A percentile compares a stretch with the other conserved stretches of the same genome.
Conservation (phyloP, 2,888 invertebrate genomes). For the Chrysodeixis includens region DNA sequence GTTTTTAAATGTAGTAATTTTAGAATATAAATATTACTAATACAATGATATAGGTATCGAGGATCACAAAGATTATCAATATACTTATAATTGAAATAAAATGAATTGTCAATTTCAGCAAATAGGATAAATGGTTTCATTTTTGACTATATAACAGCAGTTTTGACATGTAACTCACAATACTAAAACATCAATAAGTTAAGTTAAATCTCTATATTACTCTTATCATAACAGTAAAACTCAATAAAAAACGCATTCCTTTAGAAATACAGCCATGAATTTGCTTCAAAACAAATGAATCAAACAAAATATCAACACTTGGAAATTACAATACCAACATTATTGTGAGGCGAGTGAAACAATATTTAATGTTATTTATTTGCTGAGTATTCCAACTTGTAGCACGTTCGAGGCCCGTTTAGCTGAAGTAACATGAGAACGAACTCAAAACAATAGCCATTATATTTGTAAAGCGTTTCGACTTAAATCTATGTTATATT, state of each 20-base stretch:
- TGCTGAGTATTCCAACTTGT: slow-evolving; percentile 50
- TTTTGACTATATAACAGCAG: no score
- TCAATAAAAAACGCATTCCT: not conserved
- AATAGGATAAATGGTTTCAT: no score
- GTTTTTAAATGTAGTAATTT: no score
- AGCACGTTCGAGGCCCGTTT: slow-evolving; percentile 59
- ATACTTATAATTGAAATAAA: no score
- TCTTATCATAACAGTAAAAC: not conserved
- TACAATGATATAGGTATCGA: no score
- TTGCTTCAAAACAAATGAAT: slow-evolving; percentile 37
- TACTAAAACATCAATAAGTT: no score
- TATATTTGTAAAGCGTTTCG: slow-evolving; percentile 52
- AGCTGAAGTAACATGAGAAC: slow-evolving; percentile 58
- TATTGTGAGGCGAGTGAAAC: slow-evolving; percentile 39
- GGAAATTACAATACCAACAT: slow-evolving; percentile 47
- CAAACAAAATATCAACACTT: slow-evolving; percentile 50
- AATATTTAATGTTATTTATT: slow-evolving; percentile 62
- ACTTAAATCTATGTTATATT: slow-evolving; percentile 48
- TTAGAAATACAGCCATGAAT: slow-evolving; percentile 23
- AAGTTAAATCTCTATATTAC: not conserved
- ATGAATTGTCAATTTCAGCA: no score
- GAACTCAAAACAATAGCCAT: slow-evolving; percentile 57
- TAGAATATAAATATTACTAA: no score
- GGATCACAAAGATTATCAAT: no score
- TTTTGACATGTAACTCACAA: no score